These are phyloP conservation scores for Pachymerium ferrugineum DNA, from an alignment of 2,888 invertebrate species.

Conservation along the genomic window DNA sequence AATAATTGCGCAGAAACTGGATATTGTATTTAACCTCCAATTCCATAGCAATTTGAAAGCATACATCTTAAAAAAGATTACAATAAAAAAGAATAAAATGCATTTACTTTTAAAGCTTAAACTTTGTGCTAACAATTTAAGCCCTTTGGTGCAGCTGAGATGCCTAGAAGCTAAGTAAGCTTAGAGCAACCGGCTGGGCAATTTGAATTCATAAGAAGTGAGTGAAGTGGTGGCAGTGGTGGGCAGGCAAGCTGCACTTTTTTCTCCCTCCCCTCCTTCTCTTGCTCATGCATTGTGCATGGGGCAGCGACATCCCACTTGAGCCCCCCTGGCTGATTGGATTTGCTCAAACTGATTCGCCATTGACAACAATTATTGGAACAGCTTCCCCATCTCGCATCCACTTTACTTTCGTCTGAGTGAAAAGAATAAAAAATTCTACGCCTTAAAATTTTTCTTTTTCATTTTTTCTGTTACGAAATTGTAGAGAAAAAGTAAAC, in stretches of 20 bases:
- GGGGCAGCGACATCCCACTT: slow-evolving; percentile 27
- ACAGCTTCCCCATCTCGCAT: slow-evolving; percentile 18
- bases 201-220: slow-evolving; percentile 25
- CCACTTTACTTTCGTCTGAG: background rate
- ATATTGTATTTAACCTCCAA: too few species aligned
- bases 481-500: background rate
- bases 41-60: too few species aligned
- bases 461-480: too few species aligned
- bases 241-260: slow-evolving; percentile 2
- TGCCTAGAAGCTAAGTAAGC: background rate
- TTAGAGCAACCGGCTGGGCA: background rate
- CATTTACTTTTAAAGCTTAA: too few species aligned
- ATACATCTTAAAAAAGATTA: too few species aligned
- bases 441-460: background rate
- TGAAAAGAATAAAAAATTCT: background rate
- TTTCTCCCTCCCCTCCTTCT: background rate
- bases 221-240: background rate
- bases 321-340: slow-evolving; percentile 16
- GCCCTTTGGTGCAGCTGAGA: too few species aligned
- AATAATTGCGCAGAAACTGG: too few species aligned
- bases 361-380: slow-evolving; percentile 27
- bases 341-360: slow-evolving; percentile 27
- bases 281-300: slow-evolving; percentile 27
- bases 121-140: too few species aligned
- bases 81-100: too few species aligned